Evolutionary conservation across 2,888 invertebrate species (phyloP), one percentile per base, ranked within the genome.

Genomic region (Blastobasis adustella): DNA sequence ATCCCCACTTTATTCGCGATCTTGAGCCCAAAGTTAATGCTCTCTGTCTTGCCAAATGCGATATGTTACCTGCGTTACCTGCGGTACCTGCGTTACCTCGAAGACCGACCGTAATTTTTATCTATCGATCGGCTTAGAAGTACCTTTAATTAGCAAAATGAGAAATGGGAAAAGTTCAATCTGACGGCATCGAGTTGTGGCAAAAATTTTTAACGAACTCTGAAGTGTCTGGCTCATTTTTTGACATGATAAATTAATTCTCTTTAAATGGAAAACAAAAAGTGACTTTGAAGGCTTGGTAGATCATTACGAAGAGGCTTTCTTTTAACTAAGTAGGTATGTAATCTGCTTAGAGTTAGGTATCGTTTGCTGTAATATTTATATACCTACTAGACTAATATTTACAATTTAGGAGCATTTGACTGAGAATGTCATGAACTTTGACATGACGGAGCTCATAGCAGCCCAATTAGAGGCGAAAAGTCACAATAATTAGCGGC

Each of bases 161-260:
- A 82, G 76, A 81, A 82, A 83, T 80, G 79, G 73, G 72, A 73
- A 84, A 85, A 85, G 79, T 84, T 85, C 69, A 73, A 71, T 71
- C 65, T 67, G 65, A 65, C 66, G 67, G 71, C 70, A 77, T 76
- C 67, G 69, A 79, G 76, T 71, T 74, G 72, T 64, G 67, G 71
- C 66, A 70, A 67, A 76, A 68, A 67, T 67, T 72, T 78, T 77
- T 82, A 78, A 82, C 78, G 77, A 81, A 81, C 70, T 75, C 72
- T 62, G 62, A 69, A 72, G 49, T 67, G 66, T 67, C 66, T 65
- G 67, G 67, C 65, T 67, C 66, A 71, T 23, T 74, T 73, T 66
- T 71, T 72, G 67, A 68, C 65, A 58, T 68, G 68, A 69, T 71
- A 75, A 75, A 76, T 69, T 72, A 71, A 73, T 78, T 72, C 55